These are phyloP conservation scores for Thymallus thymallus DNA, from an alignment of 2,113 vertebrate genomes.

Conservation along the genomic window DNA sequence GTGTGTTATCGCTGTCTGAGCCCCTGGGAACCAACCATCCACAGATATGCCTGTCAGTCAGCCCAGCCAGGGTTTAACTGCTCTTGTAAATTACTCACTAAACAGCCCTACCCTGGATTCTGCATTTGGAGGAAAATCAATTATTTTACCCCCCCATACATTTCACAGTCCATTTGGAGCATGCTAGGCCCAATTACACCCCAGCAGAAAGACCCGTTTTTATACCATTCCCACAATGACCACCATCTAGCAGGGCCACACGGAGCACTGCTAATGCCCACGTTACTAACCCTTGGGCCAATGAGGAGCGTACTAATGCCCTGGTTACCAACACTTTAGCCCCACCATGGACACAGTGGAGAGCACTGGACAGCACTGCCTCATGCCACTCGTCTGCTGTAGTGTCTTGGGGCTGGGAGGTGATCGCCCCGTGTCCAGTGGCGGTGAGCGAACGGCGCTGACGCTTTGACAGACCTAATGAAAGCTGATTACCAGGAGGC, in stretches of 20 bases:
- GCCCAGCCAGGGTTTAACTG: slow-evolving; percentile 59
- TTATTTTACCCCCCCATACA: slow-evolving; percentile 70
- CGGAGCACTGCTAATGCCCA: slow-evolving; percentile 60
- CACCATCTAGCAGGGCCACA: slow-evolving; percentile 62
- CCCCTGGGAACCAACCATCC: slow-evolving; percentile 72
- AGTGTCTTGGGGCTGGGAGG: slow-evolving; percentile 34
- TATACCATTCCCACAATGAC: slow-evolving; percentile 71
- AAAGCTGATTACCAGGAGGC: slow-evolving; percentile 81
- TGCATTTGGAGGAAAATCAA: slow-evolving; percentile 74
- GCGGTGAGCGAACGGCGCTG: slow-evolving; percentile 52
- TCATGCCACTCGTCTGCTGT: neutral
- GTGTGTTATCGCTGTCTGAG: slow-evolving; percentile 62
- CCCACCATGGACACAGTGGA: slow-evolving; percentile 56
- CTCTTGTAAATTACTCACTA: slow-evolving; percentile 75
- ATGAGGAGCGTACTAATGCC: slow-evolving; percentile 66
- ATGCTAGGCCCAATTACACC: slow-evolving; percentile 76
- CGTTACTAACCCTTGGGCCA: slow-evolving; percentile 63
- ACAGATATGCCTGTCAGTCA: slow-evolving; percentile 67
- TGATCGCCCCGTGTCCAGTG: slow-evolving; percentile 56
- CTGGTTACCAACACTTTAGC: slow-evolving; percentile 66
- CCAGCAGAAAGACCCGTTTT: slow-evolving; percentile 69
- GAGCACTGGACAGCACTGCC: slow-evolving; percentile 20
- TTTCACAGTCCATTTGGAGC: slow-evolving; percentile 78
- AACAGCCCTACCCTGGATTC: slow-evolving; percentile 72
- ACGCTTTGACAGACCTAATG: slow-evolving; percentile 77